These are phyloP conservation scores for Cyclargus thomasi DNA, from an alignment of 1,140 invertebrate genomes.

Conservation along the genomic window DNA sequence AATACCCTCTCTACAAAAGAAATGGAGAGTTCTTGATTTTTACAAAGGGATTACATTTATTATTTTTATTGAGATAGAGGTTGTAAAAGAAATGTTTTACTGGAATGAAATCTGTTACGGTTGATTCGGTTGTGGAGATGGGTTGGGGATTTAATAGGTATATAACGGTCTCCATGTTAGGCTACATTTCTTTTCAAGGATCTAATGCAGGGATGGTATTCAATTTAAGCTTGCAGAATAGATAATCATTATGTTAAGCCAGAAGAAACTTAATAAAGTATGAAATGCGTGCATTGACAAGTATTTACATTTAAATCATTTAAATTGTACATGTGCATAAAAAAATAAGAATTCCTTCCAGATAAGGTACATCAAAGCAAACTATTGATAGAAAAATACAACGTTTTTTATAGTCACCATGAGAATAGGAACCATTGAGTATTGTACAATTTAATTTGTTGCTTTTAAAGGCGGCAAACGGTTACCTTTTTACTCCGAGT, in stretches of 20 bases:
- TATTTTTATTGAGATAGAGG: background rate
- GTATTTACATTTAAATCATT: no score
- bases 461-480: slow-evolving; percentile 25
- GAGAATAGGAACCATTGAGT: slow-evolving; percentile 7
- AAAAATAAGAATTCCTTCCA: no score
- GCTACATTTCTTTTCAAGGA: no score
- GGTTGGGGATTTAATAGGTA: background rate
- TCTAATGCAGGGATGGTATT: no score
- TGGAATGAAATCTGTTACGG: background rate
- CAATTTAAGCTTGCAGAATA: no score
- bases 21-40: background rate
- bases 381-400: background rate
- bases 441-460: slow-evolving; percentile 21
- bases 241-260: no score
- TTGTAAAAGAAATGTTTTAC: background rate
- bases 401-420: background rate
- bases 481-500: slow-evolving; percentile 25
- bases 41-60: slow-evolving; percentile 3
- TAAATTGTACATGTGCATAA: no score
- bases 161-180: background rate
- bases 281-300: no score
- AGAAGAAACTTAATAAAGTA: no score
- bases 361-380: no score
- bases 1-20: background rate
- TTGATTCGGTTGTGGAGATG: background rate